Evolutionary conservation across 2,888 invertebrate genomes (phyloP).

Genomic region (Chymomyza amoena): DNA sequence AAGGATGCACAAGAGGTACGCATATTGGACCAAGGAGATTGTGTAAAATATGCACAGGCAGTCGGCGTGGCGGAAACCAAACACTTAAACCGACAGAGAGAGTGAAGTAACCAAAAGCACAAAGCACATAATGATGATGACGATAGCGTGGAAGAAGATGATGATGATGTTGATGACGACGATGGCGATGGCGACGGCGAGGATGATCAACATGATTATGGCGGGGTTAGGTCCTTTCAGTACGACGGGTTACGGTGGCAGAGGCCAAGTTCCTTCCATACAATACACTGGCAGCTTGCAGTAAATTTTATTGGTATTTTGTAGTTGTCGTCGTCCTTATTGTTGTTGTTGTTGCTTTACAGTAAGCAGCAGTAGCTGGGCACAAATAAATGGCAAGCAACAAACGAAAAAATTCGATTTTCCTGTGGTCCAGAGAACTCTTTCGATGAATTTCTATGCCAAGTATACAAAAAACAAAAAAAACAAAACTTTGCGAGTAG

Average conservation of each 20-base stretch:
- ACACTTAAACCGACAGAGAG: conserved; percentile 35
- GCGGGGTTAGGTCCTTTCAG: neutral
- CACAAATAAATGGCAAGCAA: conserved; percentile 14
- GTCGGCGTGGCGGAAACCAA: conserved; percentile 25
- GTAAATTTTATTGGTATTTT: conserved; percentile 65
- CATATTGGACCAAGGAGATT: conserved; percentile 33
- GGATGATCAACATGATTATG: conserved; percentile 51
- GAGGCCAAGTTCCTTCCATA: neutral
- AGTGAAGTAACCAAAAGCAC: conserved; percentile 55
- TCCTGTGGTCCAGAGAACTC: neutral
- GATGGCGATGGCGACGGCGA: neutral
- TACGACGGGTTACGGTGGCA: neutral
- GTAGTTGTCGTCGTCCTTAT: too few species aligned
- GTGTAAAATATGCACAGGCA: conserved; percentile 60
- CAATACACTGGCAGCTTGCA: conserved; percentile 23
- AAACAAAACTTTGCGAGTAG: neutral
- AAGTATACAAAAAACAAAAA: neutral
- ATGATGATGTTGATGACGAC: neutral
- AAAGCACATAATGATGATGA: conserved; percentile 62
- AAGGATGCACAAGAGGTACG: neutral
- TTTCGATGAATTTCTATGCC: conserved; percentile 9
- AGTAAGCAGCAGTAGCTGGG: neutral
- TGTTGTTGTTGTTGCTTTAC: neutral
- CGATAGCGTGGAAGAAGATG: neutral
- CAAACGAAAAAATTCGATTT: conserved; percentile 14